Percentiles rank a stretch among this genome's conserved stretches.
Conservation (phyloP, 2,113 vertebrate species). For the Pagrus major region DNA sequence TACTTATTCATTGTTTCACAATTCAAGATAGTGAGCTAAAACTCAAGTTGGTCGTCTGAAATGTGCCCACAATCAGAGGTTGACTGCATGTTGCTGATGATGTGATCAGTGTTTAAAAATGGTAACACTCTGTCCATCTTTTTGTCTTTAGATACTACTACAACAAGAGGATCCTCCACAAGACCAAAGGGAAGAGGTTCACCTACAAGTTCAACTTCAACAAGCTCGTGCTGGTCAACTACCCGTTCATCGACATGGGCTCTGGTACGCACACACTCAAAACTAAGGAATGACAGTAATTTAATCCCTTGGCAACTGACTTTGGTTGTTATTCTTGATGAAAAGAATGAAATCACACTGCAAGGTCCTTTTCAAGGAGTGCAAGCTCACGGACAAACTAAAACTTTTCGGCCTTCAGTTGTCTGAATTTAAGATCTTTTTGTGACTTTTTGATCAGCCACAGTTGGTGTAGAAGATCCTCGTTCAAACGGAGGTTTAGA, state of each 20-base stretch:
- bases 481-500: not conserved
- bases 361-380: not conserved
- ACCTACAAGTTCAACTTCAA: conserved; percentile 98
- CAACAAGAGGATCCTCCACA: conserved; percentile 95
- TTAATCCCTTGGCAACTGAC: not conserved
- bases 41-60: no score
- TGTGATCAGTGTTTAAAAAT: not conserved
- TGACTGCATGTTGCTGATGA: not conserved
- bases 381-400: not conserved
- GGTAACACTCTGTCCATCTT: not conserved
- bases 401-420: not conserved
- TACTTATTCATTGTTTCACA: not conserved
- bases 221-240: conserved; percentile 94
- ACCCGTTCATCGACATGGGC: conserved; percentile 93
- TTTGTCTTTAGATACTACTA: conserved; percentile 89
- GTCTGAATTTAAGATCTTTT: not conserved
- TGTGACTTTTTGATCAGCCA: not conserved
- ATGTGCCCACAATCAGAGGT: not conserved
- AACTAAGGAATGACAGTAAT: not conserved
- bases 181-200: conserved; percentile 95
- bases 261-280: conserved; percentile 70
- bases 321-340: not conserved
- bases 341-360: not conserved
- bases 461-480: not conserved
- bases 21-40: not conserved